Percentiles rank a stretch among this genome's conserved stretches.
phyloP scores from a whole-genome alignment of 2,113 vertebrate genomes.

The Albula glossodonta region DNA sequence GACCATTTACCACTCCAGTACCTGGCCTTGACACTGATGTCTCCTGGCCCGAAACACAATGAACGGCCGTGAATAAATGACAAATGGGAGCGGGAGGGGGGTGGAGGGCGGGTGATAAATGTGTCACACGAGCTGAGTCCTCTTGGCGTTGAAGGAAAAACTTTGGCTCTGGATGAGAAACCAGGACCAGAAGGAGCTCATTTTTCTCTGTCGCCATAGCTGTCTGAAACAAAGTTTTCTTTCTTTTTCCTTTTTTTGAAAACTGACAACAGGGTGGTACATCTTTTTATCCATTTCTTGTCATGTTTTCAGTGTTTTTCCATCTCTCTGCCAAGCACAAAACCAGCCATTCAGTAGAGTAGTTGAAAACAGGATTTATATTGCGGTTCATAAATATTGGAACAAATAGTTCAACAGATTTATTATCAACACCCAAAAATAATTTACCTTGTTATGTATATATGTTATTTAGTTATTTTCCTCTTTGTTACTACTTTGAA shows the following conservation, averaged over 20 bases:
- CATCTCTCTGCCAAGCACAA: no score
- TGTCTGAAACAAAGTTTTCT: not conserved
- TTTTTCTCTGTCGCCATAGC: not conserved
- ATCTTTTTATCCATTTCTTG: no score
- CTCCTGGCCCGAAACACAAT: constrained; percentile 1
- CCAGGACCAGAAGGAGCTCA: not conserved
- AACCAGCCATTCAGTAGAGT: no score
- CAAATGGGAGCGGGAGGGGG: constrained; percentile 7
- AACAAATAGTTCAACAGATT: not conserved
- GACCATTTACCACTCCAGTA: not conserved
- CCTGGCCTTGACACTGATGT: not conserved
- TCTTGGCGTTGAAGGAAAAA: not conserved
- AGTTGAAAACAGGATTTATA: no score
- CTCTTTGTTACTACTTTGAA: not conserved
- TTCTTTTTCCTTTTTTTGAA: not conserved
- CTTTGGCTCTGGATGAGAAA: not conserved
- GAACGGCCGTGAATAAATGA: constrained; percentile 27
- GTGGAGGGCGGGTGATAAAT: not conserved
- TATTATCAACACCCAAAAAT: not conserved
- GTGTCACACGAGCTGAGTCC: not conserved
- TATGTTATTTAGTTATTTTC: not conserved
- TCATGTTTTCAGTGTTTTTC: no score
- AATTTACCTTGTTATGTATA: not conserved
- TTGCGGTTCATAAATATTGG: not conserved
- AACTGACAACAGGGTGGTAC: not conserved